Evolutionary conservation across 2,113 vertebrate species (phyloP).

Genomic region (Sebastes fasciatus): DNA sequence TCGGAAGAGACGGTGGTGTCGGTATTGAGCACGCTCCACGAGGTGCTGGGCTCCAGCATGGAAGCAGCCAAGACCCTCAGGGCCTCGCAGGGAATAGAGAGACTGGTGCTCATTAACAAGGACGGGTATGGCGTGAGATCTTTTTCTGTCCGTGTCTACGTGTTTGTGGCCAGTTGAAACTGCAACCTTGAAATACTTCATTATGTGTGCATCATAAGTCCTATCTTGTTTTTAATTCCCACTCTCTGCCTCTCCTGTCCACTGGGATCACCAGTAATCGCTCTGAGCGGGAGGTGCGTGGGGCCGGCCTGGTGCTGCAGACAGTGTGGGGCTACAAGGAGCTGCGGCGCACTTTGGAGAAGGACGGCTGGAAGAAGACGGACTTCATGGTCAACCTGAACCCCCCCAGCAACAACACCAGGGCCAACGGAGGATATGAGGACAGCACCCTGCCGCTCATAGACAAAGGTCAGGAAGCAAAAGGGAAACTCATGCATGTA

Average conservation of each 20-base stretch:
- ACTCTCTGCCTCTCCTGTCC: neutral
- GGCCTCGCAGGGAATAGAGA: constrained; percentile 93
- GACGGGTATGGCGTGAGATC: constrained; percentile 83
- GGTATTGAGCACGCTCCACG: constrained; percentile 92
- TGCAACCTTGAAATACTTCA: rapidly evolving
- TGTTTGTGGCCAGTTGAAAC: neutral
- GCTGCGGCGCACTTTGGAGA: constrained; percentile 92
- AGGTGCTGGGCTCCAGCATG: constrained; percentile 91
- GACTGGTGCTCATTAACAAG: constrained; percentile 95
- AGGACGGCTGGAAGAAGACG: constrained; percentile 97
- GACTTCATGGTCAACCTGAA: constrained; percentile 94
- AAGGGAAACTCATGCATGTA: neutral
- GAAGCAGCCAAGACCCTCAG: constrained; percentile 93
- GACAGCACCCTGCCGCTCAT: constrained; percentile 96
- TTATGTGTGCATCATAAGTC: neutral
- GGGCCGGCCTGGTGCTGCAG: constrained; percentile 92
- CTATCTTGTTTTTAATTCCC: neutral
- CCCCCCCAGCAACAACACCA: constrained; percentile 81
- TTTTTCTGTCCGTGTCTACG: neutral
- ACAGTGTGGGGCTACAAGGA: constrained; percentile 96
- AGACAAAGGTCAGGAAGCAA: constrained; percentile 85
- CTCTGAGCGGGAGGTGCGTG: constrained; percentile 95
- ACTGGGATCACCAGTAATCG: constrained; percentile 84
- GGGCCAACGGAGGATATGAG: constrained; percentile 90
- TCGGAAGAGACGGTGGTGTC: constrained; percentile 94